Evolutionary conservation across 37 sponge, comb jelly and placozoan genomes (phyloP).

Genomic region (Mnemiopsis leidyi): DNA sequence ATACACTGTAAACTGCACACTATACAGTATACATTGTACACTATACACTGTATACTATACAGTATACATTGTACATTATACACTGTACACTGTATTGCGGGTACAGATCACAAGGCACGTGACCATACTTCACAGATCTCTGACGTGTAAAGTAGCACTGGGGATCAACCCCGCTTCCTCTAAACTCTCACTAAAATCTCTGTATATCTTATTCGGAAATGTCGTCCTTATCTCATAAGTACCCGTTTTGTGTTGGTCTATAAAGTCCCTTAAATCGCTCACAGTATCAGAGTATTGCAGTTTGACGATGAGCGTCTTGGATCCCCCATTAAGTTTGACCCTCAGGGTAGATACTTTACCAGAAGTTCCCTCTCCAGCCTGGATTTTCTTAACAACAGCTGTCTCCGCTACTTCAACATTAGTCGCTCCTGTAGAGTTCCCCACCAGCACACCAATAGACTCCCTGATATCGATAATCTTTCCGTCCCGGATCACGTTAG

Average conservation of each 20-base stretch:
- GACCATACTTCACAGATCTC: not conserved
- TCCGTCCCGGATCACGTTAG: constrained; percentile 76
- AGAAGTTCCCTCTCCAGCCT: constrained; percentile 66
- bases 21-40: no score
- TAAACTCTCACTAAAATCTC: not conserved
- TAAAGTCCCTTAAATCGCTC: constrained; percentile 69
- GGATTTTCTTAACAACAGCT: constrained; percentile 71
- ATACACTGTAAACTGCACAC: no score
- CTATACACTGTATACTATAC: not conserved
- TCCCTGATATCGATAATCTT: constrained; percentile 81
- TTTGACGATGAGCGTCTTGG: constrained; percentile 73
- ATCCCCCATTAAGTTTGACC: constrained; percentile 73
- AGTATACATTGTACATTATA: no score
- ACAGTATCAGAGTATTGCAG: constrained; percentile 73
- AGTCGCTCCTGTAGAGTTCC: not conserved
- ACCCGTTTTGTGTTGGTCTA: constrained; percentile 68
- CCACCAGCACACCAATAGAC: not conserved
- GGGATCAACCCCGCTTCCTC: constrained; percentile 30
- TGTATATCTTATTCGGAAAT: constrained; percentile 64
- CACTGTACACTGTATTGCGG: no score
- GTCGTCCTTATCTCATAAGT: constrained; percentile 68
- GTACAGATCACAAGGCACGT: no score
- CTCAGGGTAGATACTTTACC: constrained; percentile 73
- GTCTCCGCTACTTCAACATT: constrained; percentile 73
- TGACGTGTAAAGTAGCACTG: constrained; percentile 46